Conservation (phyloP, 2,888 invertebrate genomes). For the Nomada goodeniana region DNA sequence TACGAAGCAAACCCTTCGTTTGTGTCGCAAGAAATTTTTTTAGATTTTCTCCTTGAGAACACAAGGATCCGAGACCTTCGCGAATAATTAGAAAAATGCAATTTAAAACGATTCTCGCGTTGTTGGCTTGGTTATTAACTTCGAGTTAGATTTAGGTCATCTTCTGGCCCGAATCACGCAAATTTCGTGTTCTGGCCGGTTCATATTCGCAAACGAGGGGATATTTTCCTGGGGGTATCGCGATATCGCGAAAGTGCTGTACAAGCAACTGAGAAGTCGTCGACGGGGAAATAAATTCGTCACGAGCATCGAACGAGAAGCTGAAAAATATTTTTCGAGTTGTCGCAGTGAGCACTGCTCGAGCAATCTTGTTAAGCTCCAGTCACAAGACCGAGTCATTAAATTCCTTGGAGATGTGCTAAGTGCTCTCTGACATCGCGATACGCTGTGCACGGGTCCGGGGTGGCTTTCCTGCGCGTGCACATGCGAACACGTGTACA, state of each 20-base stretch:
- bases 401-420: slow-evolving; percentile 28
- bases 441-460: background rate
- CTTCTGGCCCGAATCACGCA: background rate
- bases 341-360: background rate
- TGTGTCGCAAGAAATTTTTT: background rate
- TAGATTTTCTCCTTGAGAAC: too few relatives aligned
- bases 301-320: background rate
- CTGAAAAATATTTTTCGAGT: background rate
- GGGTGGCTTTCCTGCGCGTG: background rate
- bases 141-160: background rate
- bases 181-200: background rate
- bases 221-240: background rate
- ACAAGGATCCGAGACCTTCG: too few relatives aligned
- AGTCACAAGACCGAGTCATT: slow-evolving; percentile 22
- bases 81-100: background rate
- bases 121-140: background rate
- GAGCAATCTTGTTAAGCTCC: background rate
- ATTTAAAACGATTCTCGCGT: slow-evolving; percentile 19
- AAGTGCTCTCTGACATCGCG: slow-evolving; percentile 26
- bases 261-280: background rate
- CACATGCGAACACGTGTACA: too few relatives aligned
- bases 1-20: background rate
- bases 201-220: background rate
- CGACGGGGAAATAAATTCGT: background rate
- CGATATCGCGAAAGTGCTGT: background rate